Evolutionary conservation across 2,113 vertebrate genomes (phyloP), one percentile per base, ranked within the genome.

Genomic region (Corythoichthys intestinalis): DNA sequence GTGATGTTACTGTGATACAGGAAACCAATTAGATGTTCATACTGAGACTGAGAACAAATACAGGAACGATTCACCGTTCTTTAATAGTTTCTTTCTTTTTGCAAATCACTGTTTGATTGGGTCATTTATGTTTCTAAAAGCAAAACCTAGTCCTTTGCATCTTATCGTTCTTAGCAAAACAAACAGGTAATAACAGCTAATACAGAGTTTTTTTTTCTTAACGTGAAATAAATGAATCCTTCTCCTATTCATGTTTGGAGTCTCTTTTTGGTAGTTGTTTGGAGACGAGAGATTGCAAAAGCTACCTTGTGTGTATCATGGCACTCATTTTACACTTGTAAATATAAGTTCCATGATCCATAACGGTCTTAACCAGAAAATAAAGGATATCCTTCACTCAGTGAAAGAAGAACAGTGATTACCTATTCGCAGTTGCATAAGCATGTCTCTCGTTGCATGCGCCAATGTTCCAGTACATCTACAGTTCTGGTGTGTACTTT

Each of bases 321-420:
- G 10, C 72, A 53, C 72, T 73, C 61, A 62, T 75, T 79, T 77
- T 65, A 56, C 8, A 28, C 73, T 69, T 71, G 82, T 75, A 70
- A 78, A 74, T 66, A 76, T 52, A 61, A 53, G 0, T 0, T 80
- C 76, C 71, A 41, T 38, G 39, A 72, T 64, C 35, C 1, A 69
- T 39, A 38, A 58, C 79, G 60, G 70, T 73, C 69, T 10, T 15
- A 11, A 71, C 75, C 72, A 74, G 73, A 38, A 77, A 67, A 69
- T 67, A 46, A 54, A 44, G 61, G 44, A 44, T 41, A 66, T 67
- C 57, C 71, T 76, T 75, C 70, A 75, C 61, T 41, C 74, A 53
- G 67, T 72, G 52, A 70, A 66, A 65, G 72, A 64, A 65, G 66
- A 70, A 71, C 70, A 47, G 52, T 57, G 49, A 74, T 46, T 72